Conservation (phyloP, 2,113 vertebrate species). For the Melozone crissalis region DNA sequence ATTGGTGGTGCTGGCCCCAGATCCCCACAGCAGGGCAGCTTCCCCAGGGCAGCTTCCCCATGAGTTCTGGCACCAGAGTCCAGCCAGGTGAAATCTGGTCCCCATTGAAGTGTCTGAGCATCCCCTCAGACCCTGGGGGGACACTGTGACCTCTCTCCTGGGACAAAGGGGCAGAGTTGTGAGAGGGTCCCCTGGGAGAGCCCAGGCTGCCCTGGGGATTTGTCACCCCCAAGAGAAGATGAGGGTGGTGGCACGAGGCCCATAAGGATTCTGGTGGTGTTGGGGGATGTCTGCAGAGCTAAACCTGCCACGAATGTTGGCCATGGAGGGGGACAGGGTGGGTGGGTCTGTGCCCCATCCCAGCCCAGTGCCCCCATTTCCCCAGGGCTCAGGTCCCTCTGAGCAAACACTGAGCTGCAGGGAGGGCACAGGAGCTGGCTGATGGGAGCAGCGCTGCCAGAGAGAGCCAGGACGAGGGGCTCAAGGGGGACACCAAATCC, state of each 20-base stretch:
- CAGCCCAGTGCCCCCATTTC: rapidly evolving
- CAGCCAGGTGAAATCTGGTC: neutral
- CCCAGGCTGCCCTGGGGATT: rapidly evolving
- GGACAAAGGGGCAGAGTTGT: neutral
- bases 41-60: neutral
- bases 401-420: rapidly evolving
- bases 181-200: neutral
- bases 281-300: neutral
- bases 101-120: neutral
- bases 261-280: neutral
- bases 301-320: rapidly evolving
- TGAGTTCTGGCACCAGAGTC: neutral
- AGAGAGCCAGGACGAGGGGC: rapidly evolving
- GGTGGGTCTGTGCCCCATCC: neutral
- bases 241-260: neutral
- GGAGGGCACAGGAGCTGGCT: neutral
- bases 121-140: neutral
- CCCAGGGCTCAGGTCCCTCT: neutral
- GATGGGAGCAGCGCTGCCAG: rapidly evolving
- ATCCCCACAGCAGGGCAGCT: neutral
- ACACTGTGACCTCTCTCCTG: neutral
- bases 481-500: rapidly evolving
- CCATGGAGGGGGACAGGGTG: rapidly evolving
- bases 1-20: neutral
- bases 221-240: neutral